Evolutionary conservation across 2,113 vertebrate genomes (phyloP), one percentile per base, ranked within the genome.

Genomic region (Albula glossodonta): DNA sequence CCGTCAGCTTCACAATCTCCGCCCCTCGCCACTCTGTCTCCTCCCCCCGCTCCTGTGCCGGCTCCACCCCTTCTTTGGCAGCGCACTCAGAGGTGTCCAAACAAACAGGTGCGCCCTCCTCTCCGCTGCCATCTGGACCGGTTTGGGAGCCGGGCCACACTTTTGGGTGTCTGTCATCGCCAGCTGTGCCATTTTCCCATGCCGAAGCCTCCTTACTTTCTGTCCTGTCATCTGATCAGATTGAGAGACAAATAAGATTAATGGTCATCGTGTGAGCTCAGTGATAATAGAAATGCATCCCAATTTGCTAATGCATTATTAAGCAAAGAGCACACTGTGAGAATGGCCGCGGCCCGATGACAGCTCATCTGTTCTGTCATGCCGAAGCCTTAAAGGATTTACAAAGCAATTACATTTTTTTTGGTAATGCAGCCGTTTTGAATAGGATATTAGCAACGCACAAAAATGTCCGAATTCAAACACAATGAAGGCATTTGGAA

Each of bases 121-220:
- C 94, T 89, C 89, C 90, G 80, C 91, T 84, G 88, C 90, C 95
- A 93, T 95, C 96, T 94, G 91, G 93, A 83, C 93, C 92, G 91
- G 93, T 91, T 50, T 77, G 86, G 85, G 92, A 90, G 86, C 52
- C 89, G 57, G 89, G 87, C 86, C 91, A 81, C 12, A 86, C 82
- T 51, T 83, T 77, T 80, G 81, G 86, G 2, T 90, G 83, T 83
- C 90, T 82, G 91, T 96, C 94, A 89, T 93, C 90, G 7, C 90
- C 94, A 89, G 93, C 91, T 85, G 91, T 85, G 89, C 63, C 90
- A 91, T 86, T 85, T 90, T 87, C 94, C 91, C 92, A 87, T 25
- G 92, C 85, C 41, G 88, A 90, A 82, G 91, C 92, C 91, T 94
- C 94, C 88, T 92, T 92, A 89, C 2, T 48, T 93, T 92, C 94